phyloP scores from a whole-genome alignment of 2,888 invertebrate genomes.

The Drosophila merina region DNA sequence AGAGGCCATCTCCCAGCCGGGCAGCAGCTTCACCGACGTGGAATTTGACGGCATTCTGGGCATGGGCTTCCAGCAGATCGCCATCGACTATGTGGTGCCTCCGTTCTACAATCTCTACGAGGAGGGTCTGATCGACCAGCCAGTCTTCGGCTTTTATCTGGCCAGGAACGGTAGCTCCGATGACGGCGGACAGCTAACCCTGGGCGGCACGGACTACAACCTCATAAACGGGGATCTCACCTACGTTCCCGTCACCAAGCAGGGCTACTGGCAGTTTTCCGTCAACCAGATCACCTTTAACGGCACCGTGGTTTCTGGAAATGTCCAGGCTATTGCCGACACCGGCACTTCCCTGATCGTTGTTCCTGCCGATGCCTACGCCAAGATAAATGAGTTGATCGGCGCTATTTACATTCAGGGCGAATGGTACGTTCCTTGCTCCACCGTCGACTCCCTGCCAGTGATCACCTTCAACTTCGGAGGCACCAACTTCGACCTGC shows the following conservation, averaged over 20 bases:
- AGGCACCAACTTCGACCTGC: slow-evolving; percentile 90
- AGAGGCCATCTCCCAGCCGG: slow-evolving; percentile 96
- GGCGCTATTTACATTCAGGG: slow-evolving; percentile 87
- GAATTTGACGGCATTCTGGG: slow-evolving; percentile 99
- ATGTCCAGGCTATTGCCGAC: slow-evolving; percentile 96
- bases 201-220: slow-evolving; percentile 95
- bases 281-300: slow-evolving; percentile 89
- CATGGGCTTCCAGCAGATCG: slow-evolving; percentile 93
- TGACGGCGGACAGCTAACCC: slow-evolving; percentile 92
- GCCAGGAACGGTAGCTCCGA: slow-evolving; percentile 88
- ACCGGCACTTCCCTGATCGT: slow-evolving; percentile 97
- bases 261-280: slow-evolving; percentile 98
- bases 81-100: slow-evolving; percentile 94
- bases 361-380: slow-evolving; percentile 86
- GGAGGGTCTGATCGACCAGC: slow-evolving; percentile 88
- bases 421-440: slow-evolving; percentile 88
- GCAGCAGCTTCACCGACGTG: slow-evolving; percentile 95
- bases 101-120: slow-evolving; percentile 95
- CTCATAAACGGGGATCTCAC: slow-evolving; percentile 88
- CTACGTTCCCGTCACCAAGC: slow-evolving; percentile 91
- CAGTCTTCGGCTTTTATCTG: slow-evolving; percentile 97
- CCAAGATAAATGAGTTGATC: slow-evolving; percentile 89
- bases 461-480: slow-evolving; percentile 89
- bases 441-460: slow-evolving; percentile 90
- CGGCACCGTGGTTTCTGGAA: slow-evolving; percentile 86